These are phyloP conservation scores for Drosophila austrosaltans DNA, from an alignment of 2,888 invertebrate genomes.

Conservation along the genomic window DNA sequence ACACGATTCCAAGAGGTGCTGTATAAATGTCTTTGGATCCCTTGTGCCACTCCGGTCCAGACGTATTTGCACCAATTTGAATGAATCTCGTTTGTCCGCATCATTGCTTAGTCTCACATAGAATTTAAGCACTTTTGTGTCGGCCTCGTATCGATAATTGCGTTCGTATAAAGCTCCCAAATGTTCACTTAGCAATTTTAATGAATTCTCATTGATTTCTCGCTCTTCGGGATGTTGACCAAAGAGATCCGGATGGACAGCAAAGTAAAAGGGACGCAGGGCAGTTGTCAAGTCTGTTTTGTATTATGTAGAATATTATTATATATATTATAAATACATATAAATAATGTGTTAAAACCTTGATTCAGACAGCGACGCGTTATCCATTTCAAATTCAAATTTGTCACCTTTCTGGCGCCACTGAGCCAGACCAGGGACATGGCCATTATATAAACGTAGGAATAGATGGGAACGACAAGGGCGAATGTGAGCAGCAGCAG, in stretches of 20 bases:
- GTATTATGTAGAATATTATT: not conserved
- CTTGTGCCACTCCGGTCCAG: slow-evolving; percentile 86
- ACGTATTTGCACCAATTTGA: slow-evolving; percentile 90
- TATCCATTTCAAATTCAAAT: slow-evolving; percentile 43
- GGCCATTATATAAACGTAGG: slow-evolving; percentile 59
- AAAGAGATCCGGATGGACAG: slow-evolving; percentile 97
- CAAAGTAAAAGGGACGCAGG: slow-evolving; percentile 96
- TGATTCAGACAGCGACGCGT: slow-evolving; percentile 83
- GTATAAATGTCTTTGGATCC: slow-evolving; percentile 89
- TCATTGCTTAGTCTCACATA: slow-evolving; percentile 87
- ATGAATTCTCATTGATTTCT: slow-evolving; percentile 94
- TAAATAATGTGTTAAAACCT: slow-evolving; percentile 14
- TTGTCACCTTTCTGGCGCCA: slow-evolving; percentile 17
- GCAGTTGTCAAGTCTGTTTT: slow-evolving; percentile 93
- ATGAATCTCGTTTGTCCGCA: slow-evolving; percentile 83
- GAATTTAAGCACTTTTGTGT: slow-evolving; percentile 88
- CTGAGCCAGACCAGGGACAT: slow-evolving; percentile 33
- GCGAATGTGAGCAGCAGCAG: slow-evolving; percentile 3
- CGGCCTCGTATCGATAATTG: slow-evolving; percentile 83
- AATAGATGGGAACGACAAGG: slow-evolving; percentile 9
- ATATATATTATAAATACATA: slow-evolving; percentile 11
- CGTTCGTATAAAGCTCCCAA: slow-evolving; percentile 89
- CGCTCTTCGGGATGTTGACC: slow-evolving; percentile 94
- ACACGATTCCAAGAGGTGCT: slow-evolving; percentile 90
- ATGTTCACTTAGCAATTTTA: slow-evolving; percentile 93